Base-by-base conservation (phyloP, 1,140 invertebrate species). In the Belonocnema kinseyi region DNA sequence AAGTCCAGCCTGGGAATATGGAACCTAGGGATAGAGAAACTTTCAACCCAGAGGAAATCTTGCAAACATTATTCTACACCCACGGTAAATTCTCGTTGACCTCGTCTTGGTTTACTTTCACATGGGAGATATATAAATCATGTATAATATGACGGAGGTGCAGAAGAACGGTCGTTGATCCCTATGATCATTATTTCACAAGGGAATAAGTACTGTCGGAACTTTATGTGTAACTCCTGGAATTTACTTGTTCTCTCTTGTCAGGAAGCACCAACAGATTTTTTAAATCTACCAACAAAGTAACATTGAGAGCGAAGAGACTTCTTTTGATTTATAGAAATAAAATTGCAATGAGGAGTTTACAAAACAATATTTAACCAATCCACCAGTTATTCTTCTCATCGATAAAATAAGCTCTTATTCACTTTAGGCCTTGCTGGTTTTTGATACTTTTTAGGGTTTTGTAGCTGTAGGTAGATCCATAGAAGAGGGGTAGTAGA, bases 21-120 rank as follows among this genome's bases (percentile, higher is more conserved):
- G 61, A n/a, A 33, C 13, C 13, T 4, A 33, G 61, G 61, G 61
- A 66, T 66, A 33, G 13, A 46, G 61, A 66, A 66, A 66, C 26
- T 66, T 66, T 66, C 33, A 66, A 33, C 61, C 61, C 61, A 66
- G 33, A 66, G 61, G 61, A 66, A 66, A 66, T 66, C 61, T 66
- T 66, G 26, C 61, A 40, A 66, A 66, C 61, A 66, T 66, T 66
- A 66, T 66, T 66, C 61, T 66, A 66, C 26, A 26, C 33, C 61
- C 61, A 21, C 26, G 61, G 61, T 66, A 66, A 66, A 66, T 66
- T 66, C 61, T 66, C 61, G 46, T 66, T 66, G 61, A 66, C 61
- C 61, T 66, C 61, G 26, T 66, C 61, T 66, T 66, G 26, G 61
- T 40, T 40, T 66, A 66, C 61, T 66, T 66, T 66, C 33, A n/a